A percentile compares a stretch with the other conserved stretches of the same genome.
Conservation (phyloP, 2,113 vertebrate species). For the Sebastes fasciatus region DNA sequence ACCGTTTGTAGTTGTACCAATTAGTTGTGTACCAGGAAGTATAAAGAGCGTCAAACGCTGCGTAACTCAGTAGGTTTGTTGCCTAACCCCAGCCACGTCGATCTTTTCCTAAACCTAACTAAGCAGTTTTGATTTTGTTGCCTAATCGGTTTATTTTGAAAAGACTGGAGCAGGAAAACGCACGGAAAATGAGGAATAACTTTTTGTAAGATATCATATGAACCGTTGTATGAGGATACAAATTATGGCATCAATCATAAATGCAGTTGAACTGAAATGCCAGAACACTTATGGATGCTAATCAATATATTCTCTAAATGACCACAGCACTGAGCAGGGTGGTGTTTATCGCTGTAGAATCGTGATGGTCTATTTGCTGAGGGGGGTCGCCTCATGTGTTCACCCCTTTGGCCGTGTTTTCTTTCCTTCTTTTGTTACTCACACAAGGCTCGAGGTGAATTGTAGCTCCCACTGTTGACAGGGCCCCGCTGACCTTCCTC, state of each 20-base stretch:
- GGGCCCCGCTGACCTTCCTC: slow-evolving; percentile 62
- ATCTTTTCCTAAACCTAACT: too few species aligned
- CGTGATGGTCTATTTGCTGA: slow-evolving; percentile 7
- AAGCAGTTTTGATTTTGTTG: too few species aligned
- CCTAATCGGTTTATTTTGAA: too few species aligned
- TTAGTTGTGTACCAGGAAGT: too few species aligned
- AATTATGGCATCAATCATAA: background rate
- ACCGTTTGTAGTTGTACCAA: too few species aligned
- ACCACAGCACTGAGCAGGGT: slow-evolving; percentile 8
- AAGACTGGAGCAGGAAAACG: too few species aligned
- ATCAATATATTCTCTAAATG: slow-evolving; percentile 6
- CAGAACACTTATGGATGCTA: background rate
- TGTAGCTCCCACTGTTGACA: slow-evolving; percentile 66
- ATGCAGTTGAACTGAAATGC: background rate
- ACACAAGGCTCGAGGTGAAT: slow-evolving; percentile 64
- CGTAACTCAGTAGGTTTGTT: too few species aligned
- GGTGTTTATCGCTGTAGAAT: slow-evolving; percentile 7
- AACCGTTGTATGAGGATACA: too few species aligned
- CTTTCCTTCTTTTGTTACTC: slow-evolving; percentile 61
- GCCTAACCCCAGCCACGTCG: too few species aligned
- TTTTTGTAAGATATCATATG: too few species aligned
- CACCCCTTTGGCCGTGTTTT: slow-evolving; percentile 56
- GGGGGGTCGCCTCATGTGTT: slow-evolving; percentile 24
- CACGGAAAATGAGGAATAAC: too few species aligned
- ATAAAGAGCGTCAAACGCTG: too few species aligned